These are phyloP conservation scores for Hydrochoerus hydrochaeris DNA, from an alignment of 2,113 vertebrate genomes.

Conservation along the genomic window DNA sequence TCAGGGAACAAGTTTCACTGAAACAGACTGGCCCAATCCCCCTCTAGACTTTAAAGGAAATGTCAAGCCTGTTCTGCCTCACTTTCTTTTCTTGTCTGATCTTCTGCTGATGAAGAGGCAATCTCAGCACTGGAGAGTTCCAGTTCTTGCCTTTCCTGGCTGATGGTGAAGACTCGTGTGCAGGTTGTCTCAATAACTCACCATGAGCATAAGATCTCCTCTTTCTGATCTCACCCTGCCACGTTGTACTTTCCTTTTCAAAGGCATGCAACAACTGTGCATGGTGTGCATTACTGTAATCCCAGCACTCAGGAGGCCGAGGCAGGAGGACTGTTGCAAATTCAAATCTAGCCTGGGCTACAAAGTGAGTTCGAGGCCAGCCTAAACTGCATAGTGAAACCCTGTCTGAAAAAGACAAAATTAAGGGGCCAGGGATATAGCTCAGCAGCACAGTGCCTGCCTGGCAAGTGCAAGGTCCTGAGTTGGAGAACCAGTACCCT, in stretches of 20 bases:
- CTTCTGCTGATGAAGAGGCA: background rate
- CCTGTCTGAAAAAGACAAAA: background rate
- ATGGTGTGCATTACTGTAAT: background rate
- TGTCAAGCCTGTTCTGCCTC: background rate
- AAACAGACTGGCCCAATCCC: background rate
- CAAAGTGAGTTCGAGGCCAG: background rate
- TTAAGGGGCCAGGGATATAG: background rate
- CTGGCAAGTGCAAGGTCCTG: too few relatives aligned
- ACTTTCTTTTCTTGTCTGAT: background rate
- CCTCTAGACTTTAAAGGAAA: background rate
- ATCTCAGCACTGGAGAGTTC: background rate
- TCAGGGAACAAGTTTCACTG: background rate
- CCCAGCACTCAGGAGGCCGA: background rate
- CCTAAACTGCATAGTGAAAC: background rate
- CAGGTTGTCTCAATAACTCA: background rate
- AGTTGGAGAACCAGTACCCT: too few relatives aligned
- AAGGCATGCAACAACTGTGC: background rate
- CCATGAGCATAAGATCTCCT: background rate
- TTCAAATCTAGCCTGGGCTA: background rate
- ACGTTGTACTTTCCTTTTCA: background rate
- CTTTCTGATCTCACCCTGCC: background rate
- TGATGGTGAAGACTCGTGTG: background rate
- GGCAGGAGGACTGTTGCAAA: background rate
- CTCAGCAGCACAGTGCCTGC: too few relatives aligned
- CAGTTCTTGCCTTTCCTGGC: background rate